These are phyloP conservation scores for Syngnathus floridae DNA, from an alignment of 2,113 vertebrate genomes.

Conservation along the genomic window DNA sequence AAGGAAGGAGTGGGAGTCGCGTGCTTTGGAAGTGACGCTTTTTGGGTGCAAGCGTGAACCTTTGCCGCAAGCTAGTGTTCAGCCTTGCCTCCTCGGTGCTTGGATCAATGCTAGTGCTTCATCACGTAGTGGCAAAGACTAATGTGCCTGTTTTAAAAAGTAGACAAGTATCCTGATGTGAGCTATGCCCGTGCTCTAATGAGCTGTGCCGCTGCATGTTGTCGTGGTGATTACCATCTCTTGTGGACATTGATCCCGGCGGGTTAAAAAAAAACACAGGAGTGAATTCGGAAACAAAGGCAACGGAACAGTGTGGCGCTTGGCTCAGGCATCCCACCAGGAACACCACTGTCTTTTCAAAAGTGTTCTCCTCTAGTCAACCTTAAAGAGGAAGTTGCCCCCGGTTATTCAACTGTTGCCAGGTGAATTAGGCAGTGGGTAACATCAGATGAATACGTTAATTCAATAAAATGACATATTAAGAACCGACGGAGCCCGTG, in stretches of 20 bases:
- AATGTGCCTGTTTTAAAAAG: conserved; percentile 48
- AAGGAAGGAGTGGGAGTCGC: conserved; percentile 6
- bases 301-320: conserved; percentile 14
- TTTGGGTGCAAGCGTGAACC: conserved; percentile 15
- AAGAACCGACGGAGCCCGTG: too few species aligned
- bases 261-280: conserved; percentile 22
- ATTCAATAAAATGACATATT: too few species aligned
- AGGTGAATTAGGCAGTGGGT: too few species aligned
- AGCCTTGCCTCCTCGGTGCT: conserved; percentile 4
- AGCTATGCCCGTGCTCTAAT: conserved; percentile 60
- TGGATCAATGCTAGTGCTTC: conserved; percentile 53
- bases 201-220: conserved; percentile 58
- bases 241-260: conserved; percentile 54
- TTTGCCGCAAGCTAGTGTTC: conserved; percentile 19
- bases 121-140: conserved; percentile 53
- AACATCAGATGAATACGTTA: too few species aligned
- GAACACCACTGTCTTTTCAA: conserved; percentile 30
- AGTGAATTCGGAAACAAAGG: conserved; percentile 32
- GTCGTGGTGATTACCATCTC: conserved; percentile 57
- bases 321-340: conserved; percentile 24
- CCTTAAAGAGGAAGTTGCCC: conserved; percentile 3
- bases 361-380: conserved; percentile 30
- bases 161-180: conserved; percentile 52
- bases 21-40: conserved; percentile 9
- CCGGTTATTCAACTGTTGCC: too few species aligned